A percentile compares a stretch with the other conserved stretches of the same genome.
Evolutionary conservation across 2,797 vertebrate species (phyloP).

Genomic region (Gambusia yucatana): DNA sequence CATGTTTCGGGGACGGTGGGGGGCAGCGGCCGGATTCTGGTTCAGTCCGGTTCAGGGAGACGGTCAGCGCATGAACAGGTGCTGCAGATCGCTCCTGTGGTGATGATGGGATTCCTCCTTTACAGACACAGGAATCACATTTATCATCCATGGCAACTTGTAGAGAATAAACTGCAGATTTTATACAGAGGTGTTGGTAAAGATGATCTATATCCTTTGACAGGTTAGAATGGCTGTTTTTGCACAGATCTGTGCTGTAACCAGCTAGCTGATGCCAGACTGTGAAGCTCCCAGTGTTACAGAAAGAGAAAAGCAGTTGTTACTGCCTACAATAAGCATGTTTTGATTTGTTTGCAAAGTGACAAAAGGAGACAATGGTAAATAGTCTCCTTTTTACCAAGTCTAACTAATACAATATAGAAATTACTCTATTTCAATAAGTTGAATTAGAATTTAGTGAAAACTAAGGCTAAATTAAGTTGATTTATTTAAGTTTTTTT

Average conservation of each 20-base stretch:
- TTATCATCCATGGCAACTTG: constrained; percentile 35
- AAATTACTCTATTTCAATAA: too few relatives aligned
- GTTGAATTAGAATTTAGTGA: background rate
- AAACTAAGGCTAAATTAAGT: background rate
- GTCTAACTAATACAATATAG: too few relatives aligned
- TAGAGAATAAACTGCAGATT: constrained; percentile 21
- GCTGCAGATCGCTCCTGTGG: constrained; percentile 61
- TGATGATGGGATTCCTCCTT: constrained; percentile 50
- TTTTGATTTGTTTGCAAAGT: background rate
- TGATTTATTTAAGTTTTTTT: background rate
- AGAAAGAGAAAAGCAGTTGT: background rate
- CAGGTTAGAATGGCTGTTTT: background rate
- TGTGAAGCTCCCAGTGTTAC: background rate
- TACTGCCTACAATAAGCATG: background rate
- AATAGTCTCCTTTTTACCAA: too few relatives aligned
- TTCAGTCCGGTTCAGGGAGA: constrained; percentile 59
- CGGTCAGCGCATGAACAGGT: constrained; percentile 66
- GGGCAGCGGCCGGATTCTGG: constrained; percentile 57
- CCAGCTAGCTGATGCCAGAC: background rate
- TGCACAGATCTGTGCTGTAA: constrained; percentile 1
- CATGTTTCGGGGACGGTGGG: constrained; percentile 50
- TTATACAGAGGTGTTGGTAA: constrained; percentile 43
- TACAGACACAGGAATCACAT: constrained; percentile 6
- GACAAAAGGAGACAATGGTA: too few relatives aligned
- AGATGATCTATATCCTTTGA: background rate